Evolutionary conservation across 2,113 vertebrate genomes (phyloP).

Genomic region (Phrynosoma platyrhinos): DNA sequence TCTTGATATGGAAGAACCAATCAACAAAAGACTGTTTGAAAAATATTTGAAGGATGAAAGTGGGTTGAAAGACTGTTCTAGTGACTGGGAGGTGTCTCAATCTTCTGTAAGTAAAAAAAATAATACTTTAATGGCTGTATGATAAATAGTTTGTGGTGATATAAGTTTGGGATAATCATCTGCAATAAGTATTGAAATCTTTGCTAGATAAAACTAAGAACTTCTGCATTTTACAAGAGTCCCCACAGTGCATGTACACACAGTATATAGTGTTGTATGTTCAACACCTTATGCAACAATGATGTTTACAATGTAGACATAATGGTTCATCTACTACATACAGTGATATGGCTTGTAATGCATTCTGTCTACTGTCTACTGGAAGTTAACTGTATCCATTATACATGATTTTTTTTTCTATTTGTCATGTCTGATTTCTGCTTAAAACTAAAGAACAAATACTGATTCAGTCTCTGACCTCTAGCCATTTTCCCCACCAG

Average conservation of each 20-base stretch:
- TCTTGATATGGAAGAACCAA: slow-evolving; percentile 93
- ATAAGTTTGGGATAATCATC: not conserved
- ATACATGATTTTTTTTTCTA: slow-evolving; percentile 26
- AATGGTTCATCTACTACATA: too few relatives aligned
- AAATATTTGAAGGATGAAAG: slow-evolving; percentile 88
- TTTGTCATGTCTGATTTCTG: slow-evolving; percentile 57
- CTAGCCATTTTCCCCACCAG: slow-evolving; percentile 78
- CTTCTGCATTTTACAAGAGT: not conserved
- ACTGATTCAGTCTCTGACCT: slow-evolving; percentile 62
- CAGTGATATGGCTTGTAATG: not conserved
- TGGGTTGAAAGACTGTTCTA: slow-evolving; percentile 81
- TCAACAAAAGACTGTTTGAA: slow-evolving; percentile 90
- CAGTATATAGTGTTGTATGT: not conserved
- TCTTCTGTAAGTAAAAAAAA: slow-evolving; percentile 84
- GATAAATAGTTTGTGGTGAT: not conserved
- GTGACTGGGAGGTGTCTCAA: slow-evolving; percentile 94
- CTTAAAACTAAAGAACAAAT: slow-evolving; percentile 57
- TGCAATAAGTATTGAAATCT: slow-evolving; percentile 3
- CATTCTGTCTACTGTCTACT: not conserved
- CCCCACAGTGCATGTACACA: not conserved
- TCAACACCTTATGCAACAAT: not conserved
- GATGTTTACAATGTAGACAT: not conserved
- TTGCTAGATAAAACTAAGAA: not conserved
- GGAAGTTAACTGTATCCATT: slow-evolving; percentile 34
- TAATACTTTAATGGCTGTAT: not conserved